Evolutionary conservation across 2,888 invertebrate genomes (phyloP).

Genomic region (Cephus sareptanus): DNA sequence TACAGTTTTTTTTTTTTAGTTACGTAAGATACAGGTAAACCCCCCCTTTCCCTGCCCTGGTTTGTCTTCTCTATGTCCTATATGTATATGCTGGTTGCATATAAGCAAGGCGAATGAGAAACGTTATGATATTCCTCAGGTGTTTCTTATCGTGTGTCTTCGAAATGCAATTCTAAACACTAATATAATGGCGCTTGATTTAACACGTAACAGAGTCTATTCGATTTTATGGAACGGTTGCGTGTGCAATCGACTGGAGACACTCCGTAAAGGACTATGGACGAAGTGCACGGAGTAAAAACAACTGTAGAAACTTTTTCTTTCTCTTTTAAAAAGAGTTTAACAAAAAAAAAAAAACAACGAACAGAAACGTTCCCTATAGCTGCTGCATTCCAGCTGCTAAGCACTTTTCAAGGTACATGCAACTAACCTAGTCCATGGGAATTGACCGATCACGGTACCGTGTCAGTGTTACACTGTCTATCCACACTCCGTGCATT

Average conservation of each 20-base stretch:
- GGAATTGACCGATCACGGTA: conserved; percentile 26
- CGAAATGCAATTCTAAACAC: background rate
- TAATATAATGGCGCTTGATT: background rate
- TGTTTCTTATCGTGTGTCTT: background rate
- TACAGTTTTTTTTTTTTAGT: background rate
- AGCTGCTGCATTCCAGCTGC: background rate
- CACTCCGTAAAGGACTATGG: background rate
- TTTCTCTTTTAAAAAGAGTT: background rate
- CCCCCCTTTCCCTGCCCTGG: background rate
- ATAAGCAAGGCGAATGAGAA: background rate
- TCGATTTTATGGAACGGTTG: background rate
- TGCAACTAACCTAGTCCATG: conserved; percentile 24
- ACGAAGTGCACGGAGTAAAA: background rate
- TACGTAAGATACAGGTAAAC: background rate
- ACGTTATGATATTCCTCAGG: background rate
- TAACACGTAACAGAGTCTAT: background rate
- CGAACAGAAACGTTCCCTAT: background rate
- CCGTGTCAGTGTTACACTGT: conserved; percentile 30
- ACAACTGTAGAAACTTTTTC: background rate
- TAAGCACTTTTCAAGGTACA: background rate
- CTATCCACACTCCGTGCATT: conserved; percentile 9
- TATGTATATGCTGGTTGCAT: background rate
- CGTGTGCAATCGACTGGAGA: background rate
- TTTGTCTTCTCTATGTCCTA: background rate
- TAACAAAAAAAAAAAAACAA: background rate